Base-by-base conservation (phyloP, 2,797 vertebrate species). In the Steatocranus sp. region DNA sequence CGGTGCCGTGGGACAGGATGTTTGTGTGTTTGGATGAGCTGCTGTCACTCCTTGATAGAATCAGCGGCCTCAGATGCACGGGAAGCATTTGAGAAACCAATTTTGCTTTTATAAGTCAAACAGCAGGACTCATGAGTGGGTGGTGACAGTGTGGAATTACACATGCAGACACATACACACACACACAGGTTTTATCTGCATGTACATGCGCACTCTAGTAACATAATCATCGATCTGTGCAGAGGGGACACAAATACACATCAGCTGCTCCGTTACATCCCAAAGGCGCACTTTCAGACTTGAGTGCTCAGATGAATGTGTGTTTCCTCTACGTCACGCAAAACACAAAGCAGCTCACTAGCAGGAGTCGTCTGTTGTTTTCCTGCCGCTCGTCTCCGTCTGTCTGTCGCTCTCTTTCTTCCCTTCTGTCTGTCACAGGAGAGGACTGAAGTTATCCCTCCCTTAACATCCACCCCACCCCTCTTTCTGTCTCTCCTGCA, bases 371-470 rank as follows among this genome's bases (percentile, higher is more conserved):
- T 87, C 80, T 87, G 36, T 73, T 70, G 54, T 49, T 86, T 83
- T 84, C 54, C 75, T 81, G 73, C 38, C 43, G 48, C 54, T 46
- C 82, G 76, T 76, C 50, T 73, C 81, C 86, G 32, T 79, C 86
- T 90, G 20, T 48, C 87, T 89, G 43, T 82, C 74, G 86, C 7
- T 78, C 15, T 84, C 27, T 82, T 58, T 73, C 73, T 73, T 50
- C 43, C 73, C 68, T 51, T 78, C 76, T 89, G 73, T 85, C 83
- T 89, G 70, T 88, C 8, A 83, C 76, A 85, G 80, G 83, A 76
- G 82, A 87, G 82, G 85, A 86, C 83, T 91, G 85, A 89, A 90
- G 87, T 86, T 89, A 85, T 84, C 85, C 83, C 81, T 79, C 85
- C 78, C 77, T 83, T 27, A 46, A 61, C 49, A 79, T 54, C 84